phyloP scores from a whole-genome alignment of 2,888 invertebrate species.

The Trisateles emortualis region DNA sequence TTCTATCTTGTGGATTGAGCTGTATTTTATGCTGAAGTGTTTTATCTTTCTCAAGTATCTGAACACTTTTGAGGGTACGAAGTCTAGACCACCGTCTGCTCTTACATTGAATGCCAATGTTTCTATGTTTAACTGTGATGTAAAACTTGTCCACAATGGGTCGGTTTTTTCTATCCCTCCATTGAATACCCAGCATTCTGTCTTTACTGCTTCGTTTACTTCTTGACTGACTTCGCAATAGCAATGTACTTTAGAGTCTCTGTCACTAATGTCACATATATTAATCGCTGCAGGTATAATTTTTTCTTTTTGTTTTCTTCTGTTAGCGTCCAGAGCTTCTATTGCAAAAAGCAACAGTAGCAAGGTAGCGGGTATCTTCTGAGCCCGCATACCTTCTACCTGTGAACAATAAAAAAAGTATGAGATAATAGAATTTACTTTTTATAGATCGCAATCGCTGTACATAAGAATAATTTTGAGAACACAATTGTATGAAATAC shows the following conservation, averaged over 20 bases:
- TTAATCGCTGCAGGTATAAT: conserved; percentile 70
- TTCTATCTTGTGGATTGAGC: conserved; percentile 90
- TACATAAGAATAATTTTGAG: too few relatives aligned
- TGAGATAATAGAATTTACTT: conserved; percentile 22
- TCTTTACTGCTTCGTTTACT: conserved; percentile 88
- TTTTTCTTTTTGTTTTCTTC: conserved; percentile 80
- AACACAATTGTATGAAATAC: too few relatives aligned
- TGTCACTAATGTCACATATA: conserved; percentile 86
- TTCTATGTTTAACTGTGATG: conserved; percentile 90
- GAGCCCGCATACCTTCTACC: conserved; percentile 85
- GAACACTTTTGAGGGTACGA: conserved; percentile 91
- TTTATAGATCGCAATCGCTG: neutral
- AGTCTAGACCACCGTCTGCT: conserved; percentile 89
- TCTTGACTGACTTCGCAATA: conserved; percentile 88
- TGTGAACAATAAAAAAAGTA: conserved; percentile 63
- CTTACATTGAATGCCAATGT: conserved; percentile 91
- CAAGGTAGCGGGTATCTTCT: conserved; percentile 82
- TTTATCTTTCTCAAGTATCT: conserved; percentile 89
- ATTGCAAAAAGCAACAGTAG: conserved; percentile 82
- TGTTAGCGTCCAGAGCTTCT: conserved; percentile 79
- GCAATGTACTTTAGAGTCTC: conserved; percentile 88
- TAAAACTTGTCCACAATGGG: conserved; percentile 91
- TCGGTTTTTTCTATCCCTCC: conserved; percentile 89
- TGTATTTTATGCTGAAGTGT: conserved; percentile 90
- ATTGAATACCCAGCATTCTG: conserved; percentile 93